Evolutionary conservation across 2,888 invertebrate species (phyloP).

Genomic region (Morinoia aosen): DNA sequence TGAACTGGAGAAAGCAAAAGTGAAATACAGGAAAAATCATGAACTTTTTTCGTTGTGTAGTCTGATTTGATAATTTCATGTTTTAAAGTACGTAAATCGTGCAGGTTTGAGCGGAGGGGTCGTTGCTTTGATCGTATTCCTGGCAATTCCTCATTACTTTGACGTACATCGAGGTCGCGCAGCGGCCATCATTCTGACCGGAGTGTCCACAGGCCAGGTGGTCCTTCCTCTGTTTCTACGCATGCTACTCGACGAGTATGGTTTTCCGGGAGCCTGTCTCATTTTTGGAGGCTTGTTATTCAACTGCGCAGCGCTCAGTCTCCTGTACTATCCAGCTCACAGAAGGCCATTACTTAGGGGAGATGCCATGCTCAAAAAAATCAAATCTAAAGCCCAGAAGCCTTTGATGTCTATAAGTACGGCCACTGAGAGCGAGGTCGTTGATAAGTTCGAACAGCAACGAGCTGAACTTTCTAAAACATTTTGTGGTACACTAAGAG

Average conservation of each 20-base stretch:
- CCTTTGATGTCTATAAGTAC: neutral
- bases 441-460: neutral
- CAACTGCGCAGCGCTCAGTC: neutral
- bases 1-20: neutral
- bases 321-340: neutral
- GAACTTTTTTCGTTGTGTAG: neutral
- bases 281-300: conserved; percentile 24
- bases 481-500: neutral
- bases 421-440: neutral
- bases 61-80: neutral
- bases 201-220: neutral
- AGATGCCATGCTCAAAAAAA: neutral
- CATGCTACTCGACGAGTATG: conserved; percentile 36
- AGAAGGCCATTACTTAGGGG: neutral
- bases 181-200: conserved; percentile 19
- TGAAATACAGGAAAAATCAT: neutral
- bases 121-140: neutral
- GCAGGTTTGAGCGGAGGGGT: neutral
- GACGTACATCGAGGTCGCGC: conserved; percentile 9
- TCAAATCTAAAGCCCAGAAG: neutral
- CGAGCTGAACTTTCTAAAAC: neutral
- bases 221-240: conserved; percentile 30
- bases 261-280: conserved; percentile 6
- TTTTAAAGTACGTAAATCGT: neutral
- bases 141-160: neutral